Evolutionary conservation across 2,888 invertebrate genomes (phyloP), one percentile per base, ranked within the genome.

Genomic region (Clepsis dumicolana): DNA sequence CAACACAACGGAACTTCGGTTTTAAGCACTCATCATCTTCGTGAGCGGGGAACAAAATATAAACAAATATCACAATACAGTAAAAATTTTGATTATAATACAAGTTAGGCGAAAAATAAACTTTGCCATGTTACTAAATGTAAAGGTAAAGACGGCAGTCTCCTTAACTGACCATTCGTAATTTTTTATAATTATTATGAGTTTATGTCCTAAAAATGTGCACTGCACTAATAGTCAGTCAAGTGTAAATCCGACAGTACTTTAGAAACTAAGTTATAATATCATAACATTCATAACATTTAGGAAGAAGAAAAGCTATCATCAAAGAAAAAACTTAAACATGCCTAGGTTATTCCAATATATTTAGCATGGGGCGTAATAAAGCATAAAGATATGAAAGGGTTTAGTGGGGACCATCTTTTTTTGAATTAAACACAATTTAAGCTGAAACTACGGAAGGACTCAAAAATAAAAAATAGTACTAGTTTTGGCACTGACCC

Each of bases 401-500:
- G 25, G 21, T 56, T 53, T 44, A 54, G 25, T 61, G 3, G 24
- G 10, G 14, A 14, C 21, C 21, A 35, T 56, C 1, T 32, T 32
- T 56, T 29, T 18, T 29, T 27, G 12, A 12, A 12, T 16, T 41
- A 4, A 59, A 27, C 27, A 71, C 71, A 53, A 71, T 70, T 72
- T 59, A 75, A 75, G 75, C 75, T 70, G 61, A 70, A 72, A 74
- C 80, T 80, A 80, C 74, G 61, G 54, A 70, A 65, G 68, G 44
- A 57, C 16, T 44, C 24, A 18, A 32, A 57, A 44, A 18, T 44
- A 18, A 16, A 44, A 14, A 12, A 14, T 63, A 25, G 14, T 53
- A 59, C 38, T 52, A 50, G 38, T 53, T 16, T 65, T 50, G 52
- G 41, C 38, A 96, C 97, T 96, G 96, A 97, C 96, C 95, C 90